phyloP scores from a whole-genome alignment of 2,888 invertebrate genomes.

The Epsilonema sp. region DNA sequence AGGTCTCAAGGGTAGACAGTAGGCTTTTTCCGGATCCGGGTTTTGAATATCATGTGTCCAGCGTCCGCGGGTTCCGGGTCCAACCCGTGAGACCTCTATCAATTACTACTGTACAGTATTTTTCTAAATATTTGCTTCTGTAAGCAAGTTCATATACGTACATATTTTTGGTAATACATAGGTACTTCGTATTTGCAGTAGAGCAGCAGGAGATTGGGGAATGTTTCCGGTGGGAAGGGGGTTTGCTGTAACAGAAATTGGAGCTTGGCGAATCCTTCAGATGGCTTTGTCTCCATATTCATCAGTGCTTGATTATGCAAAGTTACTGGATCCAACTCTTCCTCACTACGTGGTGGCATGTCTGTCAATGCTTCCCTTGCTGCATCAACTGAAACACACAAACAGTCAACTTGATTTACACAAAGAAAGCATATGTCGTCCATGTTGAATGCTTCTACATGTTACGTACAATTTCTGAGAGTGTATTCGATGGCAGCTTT shows the following conservation, averaged over 20 bases:
- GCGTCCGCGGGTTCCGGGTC: too few species aligned
- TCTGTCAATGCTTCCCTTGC: conserved; percentile 36
- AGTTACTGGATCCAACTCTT: conserved; percentile 89
- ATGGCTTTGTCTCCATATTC: conserved; percentile 62
- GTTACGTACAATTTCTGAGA: conserved; percentile 57
- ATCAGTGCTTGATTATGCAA: conserved; percentile 85
- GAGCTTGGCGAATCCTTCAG: conserved; percentile 79
- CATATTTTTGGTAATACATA: not conserved
- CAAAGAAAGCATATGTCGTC: too few species aligned
- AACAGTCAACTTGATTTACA: too few species aligned
- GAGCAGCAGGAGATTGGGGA: conserved; percentile 73
- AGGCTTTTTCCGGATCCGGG: too few species aligned
- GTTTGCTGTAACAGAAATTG: conserved; percentile 84
- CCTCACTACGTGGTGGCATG: conserved; percentile 57
- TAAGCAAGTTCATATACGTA: too few species aligned
- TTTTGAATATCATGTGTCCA: too few species aligned
- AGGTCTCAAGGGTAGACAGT: too few species aligned
- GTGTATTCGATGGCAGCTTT: conserved; percentile 97
- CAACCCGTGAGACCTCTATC: too few species aligned
- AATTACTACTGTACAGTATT: too few species aligned
- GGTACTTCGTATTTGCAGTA: conserved; percentile 75
- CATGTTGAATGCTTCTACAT: too few species aligned
- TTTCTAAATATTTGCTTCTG: too few species aligned
- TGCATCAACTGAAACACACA: too few species aligned
- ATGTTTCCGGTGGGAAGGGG: conserved; percentile 90